Evolutionary conservation across 2,113 vertebrate species (phyloP), one percentile per base, ranked within the genome.

Genomic region (Pseudonaja textilis): DNA sequence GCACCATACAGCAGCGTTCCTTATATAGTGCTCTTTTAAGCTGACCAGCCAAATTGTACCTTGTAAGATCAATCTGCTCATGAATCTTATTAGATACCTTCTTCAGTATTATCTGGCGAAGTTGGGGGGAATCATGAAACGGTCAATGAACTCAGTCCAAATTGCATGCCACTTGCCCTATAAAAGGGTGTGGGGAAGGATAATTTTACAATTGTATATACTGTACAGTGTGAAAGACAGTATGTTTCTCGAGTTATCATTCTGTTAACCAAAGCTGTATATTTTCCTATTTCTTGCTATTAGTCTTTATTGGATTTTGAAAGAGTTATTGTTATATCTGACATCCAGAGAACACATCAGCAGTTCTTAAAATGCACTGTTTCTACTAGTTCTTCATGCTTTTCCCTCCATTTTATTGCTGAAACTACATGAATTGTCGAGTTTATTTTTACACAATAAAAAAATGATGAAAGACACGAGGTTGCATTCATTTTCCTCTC

Each of bases 391-490:
- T 93, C 89, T 94, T 96, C 97, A 95, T 96, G 97, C 97, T 98
- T 97, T 85, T 18, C n/a, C 25, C n/a, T 96, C 96, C 96, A 96
- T 98, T 97, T 97, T 96, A 97, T 95, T 97, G 98, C 98, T 91
- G 96, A 97, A 97, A 98, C 93, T 90, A 97, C 97, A 98, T 97
- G 98, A 97, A 97, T 97, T 97, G 97, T 97, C 96, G 96, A 98
- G 97, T 98, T 98, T 98, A 98, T 98, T 98, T 98, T 98, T 98
- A 98, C 98, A 98, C 97, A 98, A 98, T 98, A 98, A 98, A 98
- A 34, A 96, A 97, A 96, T 95, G 97, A 97, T 97, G 97, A 98
- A 97, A 98, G 97, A 96, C 94, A 61, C 2, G 0, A 5, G 85
- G 0, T 57, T 29, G 8, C 74, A 89, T 93, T 91, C 54, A 95